Conservation (phyloP, 2,888 invertebrate genomes). For the Busseola fusca region DNA sequence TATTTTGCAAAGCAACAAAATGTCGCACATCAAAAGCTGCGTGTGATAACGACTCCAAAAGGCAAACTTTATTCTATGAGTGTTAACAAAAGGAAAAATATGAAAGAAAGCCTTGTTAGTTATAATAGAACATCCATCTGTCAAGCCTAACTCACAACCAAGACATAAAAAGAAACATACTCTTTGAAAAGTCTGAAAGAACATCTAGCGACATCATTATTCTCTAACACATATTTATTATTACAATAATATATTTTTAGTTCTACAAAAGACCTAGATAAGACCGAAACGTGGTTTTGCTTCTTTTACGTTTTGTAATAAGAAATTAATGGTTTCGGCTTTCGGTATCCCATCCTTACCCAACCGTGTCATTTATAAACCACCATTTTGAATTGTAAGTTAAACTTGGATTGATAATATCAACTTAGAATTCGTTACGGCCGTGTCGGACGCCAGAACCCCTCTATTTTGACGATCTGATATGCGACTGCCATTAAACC, state of each 20-base stretch:
- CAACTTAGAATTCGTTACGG: background rate
- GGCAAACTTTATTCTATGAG: conserved; percentile 12
- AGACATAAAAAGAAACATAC: conserved; percentile 23
- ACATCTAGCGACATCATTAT: conserved; percentile 44
- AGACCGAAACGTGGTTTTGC: background rate
- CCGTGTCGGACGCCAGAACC: no score
- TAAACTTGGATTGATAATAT: background rate
- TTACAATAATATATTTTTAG: background rate
- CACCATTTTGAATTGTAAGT: background rate
- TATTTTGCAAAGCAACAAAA: background rate
- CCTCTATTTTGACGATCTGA: background rate
- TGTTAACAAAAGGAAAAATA: conserved; percentile 38
- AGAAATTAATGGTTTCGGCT: conserved; percentile 15
- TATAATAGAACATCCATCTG: conserved; percentile 32
- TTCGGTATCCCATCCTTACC: conserved; percentile 3
- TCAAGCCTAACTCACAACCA: conserved; percentile 36
- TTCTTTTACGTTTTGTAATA: background rate
- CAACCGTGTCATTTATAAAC: background rate
- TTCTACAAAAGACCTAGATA: conserved; percentile 16
- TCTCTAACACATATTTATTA: conserved; percentile 4
- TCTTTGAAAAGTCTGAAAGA: conserved; percentile 43
- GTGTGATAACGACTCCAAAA: conserved; percentile 20
- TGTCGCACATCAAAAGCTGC: background rate
- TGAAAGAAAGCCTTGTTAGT: conserved; percentile 29
- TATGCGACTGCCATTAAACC: background rate